A percentile compares a stretch with the other conserved stretches of the same genome.
These are phyloP conservation scores for Gryllus longicercus DNA, from an alignment of 2,888 invertebrate genomes.

Conservation along the genomic window DNA sequence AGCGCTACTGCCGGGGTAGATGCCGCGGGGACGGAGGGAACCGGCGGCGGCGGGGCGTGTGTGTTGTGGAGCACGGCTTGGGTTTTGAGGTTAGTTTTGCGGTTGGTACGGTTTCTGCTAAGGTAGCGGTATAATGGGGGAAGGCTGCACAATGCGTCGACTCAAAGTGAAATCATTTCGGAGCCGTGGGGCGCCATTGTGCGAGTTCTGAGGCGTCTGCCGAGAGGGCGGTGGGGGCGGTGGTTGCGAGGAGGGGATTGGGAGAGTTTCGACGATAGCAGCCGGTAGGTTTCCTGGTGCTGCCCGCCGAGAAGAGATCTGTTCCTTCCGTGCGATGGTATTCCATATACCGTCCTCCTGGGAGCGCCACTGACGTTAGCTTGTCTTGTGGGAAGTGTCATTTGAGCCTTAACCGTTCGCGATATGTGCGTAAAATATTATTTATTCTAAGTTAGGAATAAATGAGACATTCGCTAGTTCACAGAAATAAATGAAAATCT, in stretches of 20 bases:
- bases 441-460: too few species aligned
- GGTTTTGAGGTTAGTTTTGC: conserved; percentile 17
- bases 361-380: too few species aligned
- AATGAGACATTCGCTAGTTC: too few species aligned
- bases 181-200: not conserved
- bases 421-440: too few species aligned
- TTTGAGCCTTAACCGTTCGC: too few species aligned
- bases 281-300: not conserved
- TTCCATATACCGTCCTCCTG: too few species aligned
- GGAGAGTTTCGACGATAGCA: not conserved
- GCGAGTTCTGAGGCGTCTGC: conserved; percentile 4
- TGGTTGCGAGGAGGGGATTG: not conserved
- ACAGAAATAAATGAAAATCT: too few species aligned
- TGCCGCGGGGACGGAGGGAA: not conserved
- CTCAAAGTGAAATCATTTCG: conserved; percentile 17
- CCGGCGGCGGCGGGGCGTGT: not conserved
- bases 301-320: too few species aligned
- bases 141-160: not conserved
- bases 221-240: not conserved
- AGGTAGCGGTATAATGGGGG: conserved; percentile 17
- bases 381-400: too few species aligned
- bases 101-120: not conserved
- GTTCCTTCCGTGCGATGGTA: not conserved
- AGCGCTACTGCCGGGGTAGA: not conserved
- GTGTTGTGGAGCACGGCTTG: not conserved